These are phyloP conservation scores for Drosophila birchii DNA, from an alignment of 2,888 invertebrate species.

Conservation along the genomic window DNA sequence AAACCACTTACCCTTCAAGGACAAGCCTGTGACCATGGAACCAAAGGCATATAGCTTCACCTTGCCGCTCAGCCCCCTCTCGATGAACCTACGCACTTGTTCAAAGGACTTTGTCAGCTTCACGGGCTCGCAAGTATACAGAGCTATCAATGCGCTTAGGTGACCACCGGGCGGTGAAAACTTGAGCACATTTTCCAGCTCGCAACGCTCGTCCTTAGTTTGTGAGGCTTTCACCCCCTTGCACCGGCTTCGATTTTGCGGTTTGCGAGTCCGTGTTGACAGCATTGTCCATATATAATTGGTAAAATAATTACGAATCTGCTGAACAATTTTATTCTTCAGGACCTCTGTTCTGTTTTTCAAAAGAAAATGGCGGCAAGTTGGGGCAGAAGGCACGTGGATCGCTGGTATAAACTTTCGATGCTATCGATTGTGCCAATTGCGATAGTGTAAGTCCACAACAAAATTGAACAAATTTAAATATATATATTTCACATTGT, in stretches of 20 bases:
- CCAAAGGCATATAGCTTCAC: slow-evolving; percentile 88
- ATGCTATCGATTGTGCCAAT: neutral
- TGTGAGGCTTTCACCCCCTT: slow-evolving; percentile 5
- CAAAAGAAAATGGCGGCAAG: neutral
- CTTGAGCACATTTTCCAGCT: slow-evolving; percentile 48
- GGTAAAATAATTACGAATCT: neutral
- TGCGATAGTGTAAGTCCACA: neutral
- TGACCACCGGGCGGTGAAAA: slow-evolving; percentile 54
- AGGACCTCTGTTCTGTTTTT: neutral
- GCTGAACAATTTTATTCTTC: too few species aligned
- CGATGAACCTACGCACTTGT: slow-evolving; percentile 62
- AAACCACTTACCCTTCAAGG: slow-evolving; percentile 85
- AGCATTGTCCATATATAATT: neutral
- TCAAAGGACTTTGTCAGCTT: slow-evolving; percentile 59
- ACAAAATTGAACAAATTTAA: too few species aligned
- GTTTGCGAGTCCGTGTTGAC: neutral
- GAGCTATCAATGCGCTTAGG: slow-evolving; percentile 58
- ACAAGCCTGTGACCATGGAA: slow-evolving; percentile 90
- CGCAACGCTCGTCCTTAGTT: slow-evolving; percentile 49
- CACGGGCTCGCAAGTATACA: slow-evolving; percentile 57
- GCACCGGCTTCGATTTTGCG: neutral
- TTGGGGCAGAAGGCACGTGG: neutral
- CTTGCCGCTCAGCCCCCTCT: slow-evolving; percentile 66
- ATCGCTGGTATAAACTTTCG: neutral
- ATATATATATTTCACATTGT: neutral